These are phyloP conservation scores for Muntiacus muntjak DNA, from an alignment of 2,113 vertebrate genomes.

Conservation along the genomic window DNA sequence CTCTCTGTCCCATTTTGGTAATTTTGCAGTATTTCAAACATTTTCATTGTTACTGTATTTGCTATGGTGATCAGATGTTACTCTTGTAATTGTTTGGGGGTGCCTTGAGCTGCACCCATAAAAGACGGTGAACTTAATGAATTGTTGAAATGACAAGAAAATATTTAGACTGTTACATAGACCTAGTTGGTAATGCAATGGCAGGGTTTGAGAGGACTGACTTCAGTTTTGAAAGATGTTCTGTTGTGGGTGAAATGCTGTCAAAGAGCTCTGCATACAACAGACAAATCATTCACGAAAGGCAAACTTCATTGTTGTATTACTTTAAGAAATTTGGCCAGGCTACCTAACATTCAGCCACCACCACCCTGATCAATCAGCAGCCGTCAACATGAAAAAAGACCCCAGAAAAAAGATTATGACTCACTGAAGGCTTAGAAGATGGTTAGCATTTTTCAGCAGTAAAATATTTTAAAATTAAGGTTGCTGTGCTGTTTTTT, in stretches of 20 bases:
- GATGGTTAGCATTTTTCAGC: background rate
- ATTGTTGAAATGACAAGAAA: background rate
- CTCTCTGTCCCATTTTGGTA: background rate
- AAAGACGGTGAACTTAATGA: background rate
- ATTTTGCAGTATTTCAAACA: background rate
- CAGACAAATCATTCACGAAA: background rate
- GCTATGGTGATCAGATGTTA: background rate
- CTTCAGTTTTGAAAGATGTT: background rate
- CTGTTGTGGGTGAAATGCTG: background rate
- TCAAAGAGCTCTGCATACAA: background rate
- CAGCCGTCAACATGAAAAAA: background rate
- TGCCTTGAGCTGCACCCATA: background rate
- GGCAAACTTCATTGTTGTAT: background rate
- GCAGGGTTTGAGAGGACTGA: background rate
- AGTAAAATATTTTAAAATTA: background rate
- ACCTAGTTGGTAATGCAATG: background rate
- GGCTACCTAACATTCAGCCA: background rate
- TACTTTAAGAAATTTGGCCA: background rate
- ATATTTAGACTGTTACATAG: background rate
- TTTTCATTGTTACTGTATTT: background rate
- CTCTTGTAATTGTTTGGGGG: background rate
- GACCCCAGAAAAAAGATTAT: background rate
- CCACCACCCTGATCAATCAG: background rate
- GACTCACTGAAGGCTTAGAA: background rate
- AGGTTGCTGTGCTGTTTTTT: background rate